Base-by-base conservation (phyloP, 1,140 invertebrate species). In the Bombus superbus region DNA sequence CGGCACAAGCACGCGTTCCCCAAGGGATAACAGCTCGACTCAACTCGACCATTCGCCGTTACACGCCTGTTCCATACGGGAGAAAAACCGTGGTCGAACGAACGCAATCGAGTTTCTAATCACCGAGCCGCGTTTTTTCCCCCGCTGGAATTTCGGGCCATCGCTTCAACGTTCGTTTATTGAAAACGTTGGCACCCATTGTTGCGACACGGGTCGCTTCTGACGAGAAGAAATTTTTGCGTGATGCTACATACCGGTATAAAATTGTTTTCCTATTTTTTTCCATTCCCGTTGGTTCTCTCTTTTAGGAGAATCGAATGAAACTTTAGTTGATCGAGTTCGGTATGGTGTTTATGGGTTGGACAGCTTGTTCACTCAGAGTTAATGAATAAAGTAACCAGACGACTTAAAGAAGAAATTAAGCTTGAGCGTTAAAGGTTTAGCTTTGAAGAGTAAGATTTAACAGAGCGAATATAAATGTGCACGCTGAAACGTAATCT, bases 1-100 rank as follows among this genome's bases (percentile, higher is more conserved):
- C 88, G 86, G 71, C 79, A 69, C 59, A 38, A 64, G 73, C 44
- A 32, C 77, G 68, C 83, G 69, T 83, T 89, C 75, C 44, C 87
- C 82, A 86, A 68, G 81, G 35, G 62, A 83, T n/a, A 47, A 35
- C 42, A 47, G 53, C 25, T 44, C 32, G 32, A 47, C 18, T 18
- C 59, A 28, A 38, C 42, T n/a, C 59, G 28, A 53, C 47, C 47
- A 53, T 53, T 62, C 59, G 66, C 28, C 44, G 28, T 5, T 18
- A 4, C 38, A 11, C 69, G 53, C 32, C 72, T 47, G 15, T 66
- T 47, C 44, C 22, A 15, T 57, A 32, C 25, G 25, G 13, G 15
- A 40, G 10, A 57, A 71, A 71, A 66, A 38, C 13, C 35, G n/a
- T 78, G 42, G 25, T 32, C 28, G 42, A 35, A 35, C 44, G 13